Evolutionary conservation across 2,113 vertebrate genomes (phyloP), one percentile per base, ranked within the genome.

Genomic region (Sapajus apella): DNA sequence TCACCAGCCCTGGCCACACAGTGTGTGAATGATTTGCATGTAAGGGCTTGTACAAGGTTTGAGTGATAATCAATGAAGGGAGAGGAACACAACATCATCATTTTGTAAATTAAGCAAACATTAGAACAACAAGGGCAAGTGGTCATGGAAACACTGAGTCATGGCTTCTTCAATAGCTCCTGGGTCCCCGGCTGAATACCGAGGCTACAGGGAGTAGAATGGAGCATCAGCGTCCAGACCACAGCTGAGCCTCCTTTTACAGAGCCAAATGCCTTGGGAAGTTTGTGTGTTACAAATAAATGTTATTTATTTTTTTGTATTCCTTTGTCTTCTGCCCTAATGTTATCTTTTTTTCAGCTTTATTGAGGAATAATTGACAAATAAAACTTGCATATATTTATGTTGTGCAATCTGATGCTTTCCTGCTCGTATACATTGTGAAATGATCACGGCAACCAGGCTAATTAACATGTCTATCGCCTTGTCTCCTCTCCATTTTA

Each of bases 311-410:
- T 52, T 17, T 52, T 52, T 16, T 17, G 17, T 52, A 17, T 52
- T 64, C 21, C 23, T 76, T 35, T 81, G 61, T 72, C 35, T 58
- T 10, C 2, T 86, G 47, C 17, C 61, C 32, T 43, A 55, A 47
- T 55, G 77, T 35, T 2, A 32, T 23, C 58, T 86, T 84, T 82
- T 81, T 23, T 70, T 52, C 37, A 87, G 75, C 75, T 70, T 66
- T 91, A 68, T 58, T 94, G 87, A 90, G 25, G 68, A 6, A 91
- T 94, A 94, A 76, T 82, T 87, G 76, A 77, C 55, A 96, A 96
- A 96, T 82, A 87, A 81, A 94, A 87, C 81, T 82, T 91, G 52
- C 47, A 91, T 87, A 91, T 94, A 91, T 90, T 76, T 91, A 91
- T 90, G 56, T 21, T 20, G 21, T 80, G 43, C n/a, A 72, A 45